Evolutionary conservation across 2,113 vertebrate species (phyloP).

Genomic region (Leptodactylus fuscus): DNA sequence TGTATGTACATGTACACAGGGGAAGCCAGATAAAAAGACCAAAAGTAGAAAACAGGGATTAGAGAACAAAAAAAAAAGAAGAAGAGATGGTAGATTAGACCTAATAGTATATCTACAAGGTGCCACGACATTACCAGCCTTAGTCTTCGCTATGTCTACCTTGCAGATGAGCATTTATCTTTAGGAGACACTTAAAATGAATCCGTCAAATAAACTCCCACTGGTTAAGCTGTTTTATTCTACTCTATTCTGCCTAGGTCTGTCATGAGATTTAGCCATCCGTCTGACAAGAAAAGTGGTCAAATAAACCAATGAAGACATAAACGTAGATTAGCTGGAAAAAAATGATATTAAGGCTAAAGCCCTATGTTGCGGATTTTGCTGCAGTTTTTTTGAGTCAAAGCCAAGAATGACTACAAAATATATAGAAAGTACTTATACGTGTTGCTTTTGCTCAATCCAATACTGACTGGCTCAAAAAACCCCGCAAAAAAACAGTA

Average conservation of each 20-base stretch:
- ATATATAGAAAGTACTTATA: too few species aligned
- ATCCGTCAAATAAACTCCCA: conserved; percentile 15
- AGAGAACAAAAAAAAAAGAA: too few species aligned
- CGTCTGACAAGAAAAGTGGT: background rate
- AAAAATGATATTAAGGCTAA: too few species aligned
- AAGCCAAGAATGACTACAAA: too few species aligned
- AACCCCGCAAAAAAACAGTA: too few species aligned
- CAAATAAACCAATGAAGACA: background rate
- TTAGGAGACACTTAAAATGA: background rate
- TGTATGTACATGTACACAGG: too few species aligned
- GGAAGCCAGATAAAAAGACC: background rate
- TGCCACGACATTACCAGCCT: background rate
- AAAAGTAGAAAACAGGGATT: background rate
- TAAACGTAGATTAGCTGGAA: too few species aligned
- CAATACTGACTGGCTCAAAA: too few species aligned
- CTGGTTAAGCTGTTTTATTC: background rate
- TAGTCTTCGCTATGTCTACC: background rate
- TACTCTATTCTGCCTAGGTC: conserved; percentile 17
- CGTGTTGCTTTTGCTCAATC: too few species aligned
- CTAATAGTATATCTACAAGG: background rate
- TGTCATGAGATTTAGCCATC: conserved; percentile 9
- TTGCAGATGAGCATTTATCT: background rate
- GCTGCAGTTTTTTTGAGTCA: too few species aligned
- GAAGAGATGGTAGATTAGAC: background rate
- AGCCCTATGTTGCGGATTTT: too few species aligned